These are phyloP conservation scores for Chrysemys picta DNA, from an alignment of 2,113 vertebrate genomes.

Conservation along the genomic window DNA sequence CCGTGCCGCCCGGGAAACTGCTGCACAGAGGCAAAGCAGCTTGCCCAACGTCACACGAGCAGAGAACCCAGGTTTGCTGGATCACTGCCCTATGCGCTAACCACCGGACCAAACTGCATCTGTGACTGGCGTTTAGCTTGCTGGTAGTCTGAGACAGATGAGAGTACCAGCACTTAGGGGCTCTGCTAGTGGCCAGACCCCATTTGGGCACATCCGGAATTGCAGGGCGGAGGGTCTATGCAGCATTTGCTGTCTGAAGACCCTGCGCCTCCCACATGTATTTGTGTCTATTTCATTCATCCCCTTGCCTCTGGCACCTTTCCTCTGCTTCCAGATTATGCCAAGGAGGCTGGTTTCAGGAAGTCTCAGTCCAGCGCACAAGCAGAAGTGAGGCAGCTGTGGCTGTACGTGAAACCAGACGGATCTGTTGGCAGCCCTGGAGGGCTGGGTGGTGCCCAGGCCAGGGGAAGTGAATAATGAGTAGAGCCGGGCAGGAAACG, in stretches of 20 bases:
- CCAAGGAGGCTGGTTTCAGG: rapidly evolving
- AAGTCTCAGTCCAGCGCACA: rapidly evolving
- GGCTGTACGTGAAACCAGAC: conserved; percentile 43
- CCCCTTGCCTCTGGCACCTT: too few species aligned
- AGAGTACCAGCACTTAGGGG: too few species aligned
- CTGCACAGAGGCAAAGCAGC: background rate
- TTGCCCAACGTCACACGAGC: background rate
- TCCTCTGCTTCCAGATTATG: rapidly evolving
- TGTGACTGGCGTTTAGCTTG: background rate
- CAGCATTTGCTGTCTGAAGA: too few species aligned
- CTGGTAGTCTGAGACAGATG: too few species aligned
- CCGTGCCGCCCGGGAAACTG: too few species aligned
- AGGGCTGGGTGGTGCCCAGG: background rate
- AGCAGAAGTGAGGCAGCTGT: conserved; percentile 4
- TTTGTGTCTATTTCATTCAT: too few species aligned
- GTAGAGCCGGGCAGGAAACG: too few species aligned
- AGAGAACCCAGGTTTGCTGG: background rate
- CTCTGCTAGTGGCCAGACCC: too few species aligned
- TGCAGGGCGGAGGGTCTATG: too few species aligned
- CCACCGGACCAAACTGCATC: background rate
- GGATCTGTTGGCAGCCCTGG: background rate
- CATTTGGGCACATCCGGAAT: too few species aligned
- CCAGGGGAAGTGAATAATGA: background rate
- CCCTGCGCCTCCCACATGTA: too few species aligned
- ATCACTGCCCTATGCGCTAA: background rate